phyloP scores from a whole-genome alignment of 2,888 invertebrate genomes.

The Tetramorium bicarinatum region DNA sequence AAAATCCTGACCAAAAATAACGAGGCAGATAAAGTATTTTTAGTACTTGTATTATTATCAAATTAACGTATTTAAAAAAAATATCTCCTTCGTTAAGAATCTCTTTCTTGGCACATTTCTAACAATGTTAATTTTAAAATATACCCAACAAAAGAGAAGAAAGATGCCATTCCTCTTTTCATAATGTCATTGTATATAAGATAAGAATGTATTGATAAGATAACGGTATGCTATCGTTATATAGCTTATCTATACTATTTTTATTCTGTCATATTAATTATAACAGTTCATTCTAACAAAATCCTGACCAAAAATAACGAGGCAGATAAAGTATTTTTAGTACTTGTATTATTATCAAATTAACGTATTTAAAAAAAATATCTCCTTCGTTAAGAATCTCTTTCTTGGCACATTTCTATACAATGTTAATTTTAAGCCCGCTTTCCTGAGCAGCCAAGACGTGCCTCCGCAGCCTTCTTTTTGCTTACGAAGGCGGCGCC shows the following conservation, averaged over 20 bases:
- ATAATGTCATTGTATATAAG: no score
- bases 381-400: not conserved
- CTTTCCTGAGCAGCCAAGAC: slow-evolving; percentile 97
- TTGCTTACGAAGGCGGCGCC: slow-evolving; percentile 99
- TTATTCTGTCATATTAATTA: no score
- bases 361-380: not conserved
- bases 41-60: not conserved
- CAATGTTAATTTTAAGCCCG: slow-evolving; percentile 87
- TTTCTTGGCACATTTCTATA: not conserved
- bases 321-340: not conserved
- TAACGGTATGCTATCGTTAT: no score
- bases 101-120: not conserved
- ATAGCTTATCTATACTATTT: no score
- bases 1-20: not conserved
- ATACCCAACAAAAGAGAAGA: no score
- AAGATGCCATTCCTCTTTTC: no score
- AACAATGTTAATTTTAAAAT: no score
- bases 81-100: not conserved
- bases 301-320: not conserved
- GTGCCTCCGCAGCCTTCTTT: slow-evolving; percentile 99
- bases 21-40: not conserved
- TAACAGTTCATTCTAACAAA: not conserved
- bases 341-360: not conserved
- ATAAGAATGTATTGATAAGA: no score
- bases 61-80: not conserved